Evolutionary conservation across 1,140 invertebrate species (phyloP).

Genomic region (Ctenoplectra terminalis): DNA sequence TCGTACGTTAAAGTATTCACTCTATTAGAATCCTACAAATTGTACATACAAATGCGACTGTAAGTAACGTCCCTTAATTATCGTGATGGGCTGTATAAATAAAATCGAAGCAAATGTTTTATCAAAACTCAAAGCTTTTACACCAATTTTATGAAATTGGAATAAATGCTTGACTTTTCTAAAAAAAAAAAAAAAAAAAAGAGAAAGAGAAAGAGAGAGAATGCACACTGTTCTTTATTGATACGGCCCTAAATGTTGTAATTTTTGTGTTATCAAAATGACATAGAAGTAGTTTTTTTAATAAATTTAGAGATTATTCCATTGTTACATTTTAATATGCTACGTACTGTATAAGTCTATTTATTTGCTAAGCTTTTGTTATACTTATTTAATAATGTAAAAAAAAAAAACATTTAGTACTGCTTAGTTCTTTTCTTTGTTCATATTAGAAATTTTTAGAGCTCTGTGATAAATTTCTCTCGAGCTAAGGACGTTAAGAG

Average conservation of each 20-base stretch:
- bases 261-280: conserved; percentile 52
- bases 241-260: conserved; percentile 53
- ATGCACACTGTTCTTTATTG: conserved; percentile 49
- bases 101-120: conserved; percentile 54
- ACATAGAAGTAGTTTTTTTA: conserved; percentile 48
- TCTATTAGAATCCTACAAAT: conserved; percentile 52
- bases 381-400: conserved; percentile 35
- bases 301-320: conserved; percentile 59
- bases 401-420: conserved; percentile 12
- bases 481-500: conserved; percentile 32
- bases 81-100: conserved; percentile 52
- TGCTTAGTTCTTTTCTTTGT: conserved; percentile 26
- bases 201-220: background rate
- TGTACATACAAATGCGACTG: conserved; percentile 60
- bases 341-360: conserved; percentile 46
- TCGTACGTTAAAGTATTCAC: conserved; percentile 54
- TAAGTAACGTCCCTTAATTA: conserved; percentile 61
- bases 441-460: conserved; percentile 23
- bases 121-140: conserved; percentile 36
- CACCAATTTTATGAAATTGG: conserved; percentile 29
- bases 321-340: conserved; percentile 55
- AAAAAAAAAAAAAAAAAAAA: background rate
- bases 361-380: conserved; percentile 54
- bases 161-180: conserved; percentile 43
- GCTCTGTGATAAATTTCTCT: conserved; percentile 30